Evolutionary conservation across 2,888 invertebrate species (phyloP), one percentile per base, ranked within the genome.

Genomic region (Brenthis hecate): DNA sequence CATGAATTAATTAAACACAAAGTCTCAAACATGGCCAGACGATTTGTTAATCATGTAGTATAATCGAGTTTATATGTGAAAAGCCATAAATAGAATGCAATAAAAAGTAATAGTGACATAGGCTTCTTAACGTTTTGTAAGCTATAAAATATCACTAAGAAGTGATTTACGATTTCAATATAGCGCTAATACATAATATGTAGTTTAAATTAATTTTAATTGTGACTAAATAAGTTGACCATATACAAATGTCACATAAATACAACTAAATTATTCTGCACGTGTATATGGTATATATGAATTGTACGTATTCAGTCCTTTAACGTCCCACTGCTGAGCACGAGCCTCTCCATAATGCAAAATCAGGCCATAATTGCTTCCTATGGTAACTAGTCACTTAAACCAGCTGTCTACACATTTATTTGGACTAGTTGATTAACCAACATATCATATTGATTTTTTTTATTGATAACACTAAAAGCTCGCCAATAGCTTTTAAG

Each of bases 91-190:
- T 47, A 55, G 14, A 55, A 55, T 14, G 23, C 57, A 23, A 47
- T 47, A 58, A 57, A 23, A 58, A 23, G 47, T 14, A 47, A 23
- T 23, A 47, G 14, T 13, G 43, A 13, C 23, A 47, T 58, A 58
- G 57, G 19, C 57, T 58, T 47, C 19, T 58, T 47, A 58, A 47
- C 57, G 47, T 23, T 47, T 47, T 58, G 57, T 58, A 58, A 1
- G 57, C 57, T 23, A 58, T 58, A 48, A 58, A 58, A 47, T 43
- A 13, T 58, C 23, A 14, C 13, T 47, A 48, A 3, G 6, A 43
- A 19, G 6, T 47, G 47, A 58, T 58, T 58, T 48, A 58, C 43
- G 57, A 48, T 54, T 8, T 47, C 47, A 14, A 57, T 43, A 43
- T 8, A 14, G 57, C 23, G 47, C 13, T 23, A 8, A 43, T 43